Evolutionary conservation across 2,888 invertebrate genomes (phyloP), one percentile per base, ranked within the genome.

Genomic region (Nipponacmea schrenckii): DNA sequence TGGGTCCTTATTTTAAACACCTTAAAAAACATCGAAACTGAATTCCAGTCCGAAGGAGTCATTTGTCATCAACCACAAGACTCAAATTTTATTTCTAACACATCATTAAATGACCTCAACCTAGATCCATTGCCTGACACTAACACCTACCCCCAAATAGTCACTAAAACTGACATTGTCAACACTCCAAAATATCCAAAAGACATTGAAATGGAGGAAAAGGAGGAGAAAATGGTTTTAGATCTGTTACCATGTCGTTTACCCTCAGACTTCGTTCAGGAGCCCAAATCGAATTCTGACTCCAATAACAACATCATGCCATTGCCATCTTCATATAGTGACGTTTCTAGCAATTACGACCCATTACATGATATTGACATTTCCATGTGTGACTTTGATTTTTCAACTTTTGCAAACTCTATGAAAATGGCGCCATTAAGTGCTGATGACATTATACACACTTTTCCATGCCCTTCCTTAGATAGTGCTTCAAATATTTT

Each of bases 1-100:
- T 96, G 96, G 66, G 96, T 97, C 87, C 93, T 97, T 76, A 96
- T 97, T 85, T 96, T 96, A 91, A 96, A 96, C 90, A 96, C 96
- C 71, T 89, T 96, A 79, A 93, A 96, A 87, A 93, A 93, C 88
- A 93, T 96, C 86, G 96, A 96, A 90, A 92, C 94, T 71, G 96
- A 96, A 90, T 94, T 96, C 92, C 78, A 81, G 45, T 85, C 87
- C 71, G 91, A 91, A 78, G 91, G 91, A 45, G 83, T 89, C 46
- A 71, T 75, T 14, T 69, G 78, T 48, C 65, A 62, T 17, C 63
- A 62, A 27, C 68, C 74, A 15, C 31, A 67, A 17, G 72, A 70
- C 24, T 69, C 72, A 7, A 72, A 72, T 56, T 64, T 64, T 44
- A 69, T 74, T 62, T 64, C 69, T 31, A 71, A 74, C n/a, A 69